phyloP scores from a whole-genome alignment of 2,113 vertebrate genomes.

The Eurypyga helias region DNA sequence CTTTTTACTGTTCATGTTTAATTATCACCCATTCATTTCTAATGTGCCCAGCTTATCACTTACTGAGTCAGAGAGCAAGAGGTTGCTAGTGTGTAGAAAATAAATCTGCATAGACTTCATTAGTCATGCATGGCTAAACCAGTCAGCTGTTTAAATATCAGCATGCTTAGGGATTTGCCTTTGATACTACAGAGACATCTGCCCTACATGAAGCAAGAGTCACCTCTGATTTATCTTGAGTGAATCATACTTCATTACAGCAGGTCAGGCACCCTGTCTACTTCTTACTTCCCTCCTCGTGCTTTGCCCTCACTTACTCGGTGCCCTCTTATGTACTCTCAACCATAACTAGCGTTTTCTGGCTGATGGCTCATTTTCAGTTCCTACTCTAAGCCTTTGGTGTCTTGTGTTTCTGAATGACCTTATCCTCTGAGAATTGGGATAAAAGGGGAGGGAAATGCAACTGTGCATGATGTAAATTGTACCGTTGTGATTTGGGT shows the following conservation, averaged over 20 bases:
- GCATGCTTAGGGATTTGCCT: conserved; percentile 25
- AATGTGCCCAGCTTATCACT: conserved; percentile 53
- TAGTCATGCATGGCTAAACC: conserved; percentile 58
- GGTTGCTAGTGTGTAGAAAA: conserved; percentile 54
- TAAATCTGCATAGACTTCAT: conserved; percentile 69
- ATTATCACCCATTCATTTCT: conserved; percentile 60
- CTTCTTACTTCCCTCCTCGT: not conserved
- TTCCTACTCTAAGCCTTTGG: not conserved
- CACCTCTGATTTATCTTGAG: conserved; percentile 27
- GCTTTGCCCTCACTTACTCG: not conserved
- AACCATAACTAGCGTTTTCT: not conserved
- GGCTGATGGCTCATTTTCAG: not conserved
- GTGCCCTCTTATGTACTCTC: not conserved
- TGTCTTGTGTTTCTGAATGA: not conserved
- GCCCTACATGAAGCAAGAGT: conserved; percentile 17
- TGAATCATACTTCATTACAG: conserved; percentile 24
- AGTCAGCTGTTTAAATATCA: conserved; percentile 57
- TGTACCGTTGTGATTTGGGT: not conserved
- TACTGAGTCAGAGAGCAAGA: conserved; percentile 58
- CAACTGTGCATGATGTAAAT: not conserved
- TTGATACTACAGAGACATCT: conserved; percentile 8
- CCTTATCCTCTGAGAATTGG: not conserved
- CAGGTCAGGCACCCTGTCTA: not conserved
- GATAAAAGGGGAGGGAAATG: not conserved
- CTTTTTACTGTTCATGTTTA: conserved; percentile 57